Evolutionary conservation across 23 tunicate species (phyloP).

Genomic region (Pegea sp.): DNA sequence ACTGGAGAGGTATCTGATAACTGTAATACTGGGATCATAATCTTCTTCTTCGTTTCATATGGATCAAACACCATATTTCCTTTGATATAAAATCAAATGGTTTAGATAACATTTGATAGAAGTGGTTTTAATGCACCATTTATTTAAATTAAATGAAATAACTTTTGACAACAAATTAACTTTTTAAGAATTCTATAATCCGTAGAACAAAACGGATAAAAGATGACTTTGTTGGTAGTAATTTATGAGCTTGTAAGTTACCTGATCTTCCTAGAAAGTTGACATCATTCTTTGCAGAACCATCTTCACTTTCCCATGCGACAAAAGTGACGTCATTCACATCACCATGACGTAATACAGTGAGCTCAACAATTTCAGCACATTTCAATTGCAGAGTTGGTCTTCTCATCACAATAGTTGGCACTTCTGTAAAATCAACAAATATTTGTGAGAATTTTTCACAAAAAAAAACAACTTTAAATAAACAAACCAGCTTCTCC

Average conservation of each 20-base stretch:
- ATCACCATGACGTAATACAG: slow-evolving; percentile 48
- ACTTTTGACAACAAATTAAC: background rate
- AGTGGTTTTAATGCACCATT: background rate
- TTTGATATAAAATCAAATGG: background rate
- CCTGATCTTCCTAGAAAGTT: slow-evolving; percentile 75
- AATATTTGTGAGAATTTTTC: background rate
- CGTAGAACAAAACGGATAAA: too few relatives aligned
- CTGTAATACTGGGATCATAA: slow-evolving; percentile 35
- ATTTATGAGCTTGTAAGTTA: slow-evolving; percentile 2
- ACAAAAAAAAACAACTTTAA: background rate
- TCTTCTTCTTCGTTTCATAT: slow-evolving; percentile 36
- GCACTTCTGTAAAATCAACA: slow-evolving; percentile 38
- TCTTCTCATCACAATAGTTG: slow-evolving; percentile 42
- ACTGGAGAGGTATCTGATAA: slow-evolving; percentile 31
- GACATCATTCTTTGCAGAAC: slow-evolving; percentile 33
- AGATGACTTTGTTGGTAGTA: too few relatives aligned
- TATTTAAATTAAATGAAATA: background rate
- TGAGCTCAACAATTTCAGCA: slow-evolving; percentile 37
- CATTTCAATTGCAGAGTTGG: slow-evolving; percentile 11
- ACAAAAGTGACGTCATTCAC: slow-evolving; percentile 53
- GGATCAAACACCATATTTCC: slow-evolving; percentile 88
- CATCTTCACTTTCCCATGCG: slow-evolving; percentile 69
- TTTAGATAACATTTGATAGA: background rate
- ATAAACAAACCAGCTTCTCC: slow-evolving; percentile 39
- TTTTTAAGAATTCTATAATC: too few relatives aligned